Conservation (phyloP, 2,888 invertebrate genomes). For the Brenthis hecate region DNA sequence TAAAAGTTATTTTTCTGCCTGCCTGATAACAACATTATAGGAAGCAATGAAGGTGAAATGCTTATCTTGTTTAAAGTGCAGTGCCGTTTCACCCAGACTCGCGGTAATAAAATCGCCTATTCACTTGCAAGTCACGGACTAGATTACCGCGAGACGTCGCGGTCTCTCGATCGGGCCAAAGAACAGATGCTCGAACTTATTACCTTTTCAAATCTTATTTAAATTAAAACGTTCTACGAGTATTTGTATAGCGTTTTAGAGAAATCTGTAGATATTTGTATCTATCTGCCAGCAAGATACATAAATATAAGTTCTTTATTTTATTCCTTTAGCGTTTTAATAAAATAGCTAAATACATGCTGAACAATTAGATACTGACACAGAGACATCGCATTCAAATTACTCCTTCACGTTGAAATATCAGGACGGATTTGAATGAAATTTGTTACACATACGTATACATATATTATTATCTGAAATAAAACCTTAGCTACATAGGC, state of each 20-base stretch:
- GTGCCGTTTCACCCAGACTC: slow-evolving; percentile 36
- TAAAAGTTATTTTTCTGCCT: not conserved
- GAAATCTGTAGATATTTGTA: slow-evolving; percentile 8
- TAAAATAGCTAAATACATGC: no score
- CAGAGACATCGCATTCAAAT: no score
- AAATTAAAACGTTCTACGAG: slow-evolving; percentile 20
- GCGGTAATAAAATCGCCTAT: slow-evolving; percentile 73
- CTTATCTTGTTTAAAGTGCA: slow-evolving; percentile 37
- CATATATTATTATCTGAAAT: no score
- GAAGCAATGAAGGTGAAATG: slow-evolving; percentile 19
- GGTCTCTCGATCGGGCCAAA: slow-evolving; percentile 62
- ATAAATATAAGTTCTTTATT: no score
- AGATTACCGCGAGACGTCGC: slow-evolving; percentile 73
- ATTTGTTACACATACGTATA: no score
- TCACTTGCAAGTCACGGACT: slow-evolving; percentile 79
- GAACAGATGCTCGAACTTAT: slow-evolving; percentile 48
- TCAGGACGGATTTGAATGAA: no score
- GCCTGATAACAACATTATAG: slow-evolving; percentile 16
- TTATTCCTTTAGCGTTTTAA: no score
- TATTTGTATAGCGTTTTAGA: slow-evolving; percentile 2
- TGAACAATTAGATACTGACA: no score
- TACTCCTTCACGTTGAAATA: no score
- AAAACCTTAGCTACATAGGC: no score
- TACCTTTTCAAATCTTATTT: slow-evolving; percentile 41
- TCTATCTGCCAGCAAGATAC: no score